Base-by-base conservation (phyloP, 2,113 vertebrate genomes). In the Zosterops hypoxanthus region DNA sequence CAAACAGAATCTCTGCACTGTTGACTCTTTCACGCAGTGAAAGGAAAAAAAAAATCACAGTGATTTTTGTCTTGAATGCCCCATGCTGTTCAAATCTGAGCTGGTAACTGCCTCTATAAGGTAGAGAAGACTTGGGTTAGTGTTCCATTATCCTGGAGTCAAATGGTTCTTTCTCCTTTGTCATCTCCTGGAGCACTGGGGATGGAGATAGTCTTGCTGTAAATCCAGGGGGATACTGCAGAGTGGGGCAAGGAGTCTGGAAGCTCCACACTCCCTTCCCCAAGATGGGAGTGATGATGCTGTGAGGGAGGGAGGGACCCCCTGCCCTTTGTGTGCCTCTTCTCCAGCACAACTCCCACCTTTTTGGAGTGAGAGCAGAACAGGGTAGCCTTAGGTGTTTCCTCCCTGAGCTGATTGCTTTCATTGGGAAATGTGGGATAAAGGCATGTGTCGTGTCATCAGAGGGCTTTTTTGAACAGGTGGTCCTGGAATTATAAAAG, bases 1-100 rank as follows among this genome's bases (percentile, higher is more conserved):
- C 90, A 76, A 81, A 88, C 93, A 93, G 90, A 92, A 83, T 93
- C 93, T 91, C 90, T 68, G 79, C 76, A 10, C 88, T 94, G 92
- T 95, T 86, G 88, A 84, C 69, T 96, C 92, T 94, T 92, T 75
- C 21, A 1, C 0, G 3, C 85, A 75, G 64, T 9, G 22, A 6
- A 36, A 60, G 50, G 39, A 47, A 82, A 59, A 50, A 66, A 60
- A 53, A 31, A 34, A 11, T 60, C 82, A 29, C 33, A 64, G 82
- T 78, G 88, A 95, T 90, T 97, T 87, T 87, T 21, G 4, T 92
- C 68, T 77, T 92, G 71, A 95, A 82, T 83, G 64, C 79, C 85
- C 60, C 88, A 60, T 63, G 68, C 96, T 93, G 94, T 92, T 95
- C 86, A 77, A 77, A 88, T 90, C 76, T 52, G 92, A 94, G 72